Evolutionary conservation across 35 echinoderm and acorn worm genomes (phyloP), one percentile per base, ranked within the genome.

Genomic region (Strongylocentrotus purpuratus): DNA sequence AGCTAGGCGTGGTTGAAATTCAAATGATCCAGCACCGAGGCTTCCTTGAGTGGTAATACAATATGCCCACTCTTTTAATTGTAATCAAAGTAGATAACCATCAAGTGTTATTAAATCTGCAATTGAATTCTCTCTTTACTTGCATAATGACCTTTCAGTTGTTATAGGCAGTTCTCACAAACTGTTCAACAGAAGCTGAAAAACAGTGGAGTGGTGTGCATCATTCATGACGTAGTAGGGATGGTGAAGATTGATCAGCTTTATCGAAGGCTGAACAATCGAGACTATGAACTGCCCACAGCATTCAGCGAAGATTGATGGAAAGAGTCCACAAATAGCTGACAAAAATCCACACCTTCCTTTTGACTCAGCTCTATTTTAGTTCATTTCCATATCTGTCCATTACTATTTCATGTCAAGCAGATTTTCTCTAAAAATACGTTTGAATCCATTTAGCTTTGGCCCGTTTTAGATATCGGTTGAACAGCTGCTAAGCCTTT

Each of bases 251-350:
- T n/a, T 78, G 22, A 28, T 78, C 28, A 78, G 7, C 28, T 78
- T n/a, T 7, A 28, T 78, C 0, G 25, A 2, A 7, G 65, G 25
- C 65, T 78, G 65, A 78, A 28, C 20, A 28, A 78, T 28, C 65
- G n/a, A 78, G 65, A 78, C 65, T 78, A 78, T 78, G 18, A 78
- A 78, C 65, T 78, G 65, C 65, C 65, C 65, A 78, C 28, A 78
- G 22, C 65, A 78, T 78, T 78, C 65, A n/a, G 65, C 8, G 65
- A 22, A 78, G 65, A 78, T 78, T 78, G 65, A 78, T 78, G 65
- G 65, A 78, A 78, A 78, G 65, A 78, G 22, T 78, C 65, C 65
- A 78, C 20, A 78, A 78, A 78, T 78, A 78, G 2, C 65, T 78
- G 17, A 17, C 20, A 22, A 71, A 78, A 78, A 78, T 78, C 65